Base-by-base conservation (phyloP, 2,888 invertebrate species). In the Catocala nupta region DNA sequence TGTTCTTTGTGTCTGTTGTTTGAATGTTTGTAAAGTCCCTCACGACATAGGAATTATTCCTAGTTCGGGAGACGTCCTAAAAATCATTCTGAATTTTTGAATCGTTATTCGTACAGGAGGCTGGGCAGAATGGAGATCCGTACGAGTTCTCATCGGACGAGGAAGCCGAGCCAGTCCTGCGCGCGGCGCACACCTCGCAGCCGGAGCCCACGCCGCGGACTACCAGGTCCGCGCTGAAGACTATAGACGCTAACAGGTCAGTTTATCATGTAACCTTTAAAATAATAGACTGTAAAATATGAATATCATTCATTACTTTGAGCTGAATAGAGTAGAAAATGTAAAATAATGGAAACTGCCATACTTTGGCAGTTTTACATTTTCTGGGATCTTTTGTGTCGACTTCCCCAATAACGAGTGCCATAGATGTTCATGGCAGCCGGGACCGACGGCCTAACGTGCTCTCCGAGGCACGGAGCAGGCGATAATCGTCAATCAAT, bases 61-160 rank as follows among this genome's bases (percentile, higher is more conserved):
- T 47, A 13, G 9, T 6, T 0, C 8, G 16, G 8, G 5, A 2
- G 13, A 33, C 8, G 36, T 36, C 1, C 3, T 36, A 7, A 36
- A 36, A 36, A 36, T 2, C 1, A 36, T 1, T 0, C 1, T 3
- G 1, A 5, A 10, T 13, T 1, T 45, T 16, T 16, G 25, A 25
- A 16, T 7, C 12, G 9, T 5, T 47, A 48, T 10, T 16, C 25
- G 11, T 39, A 7, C 48, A 55, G 48, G 16, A n/a, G 10, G 49
- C 33, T 33, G 71, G 11, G 57, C 77, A 2, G 59, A 73, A 39
- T 61, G 70, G 2, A 71, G 70, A 92, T 39, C 91, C 91, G 0
- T 93, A 92, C 80, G 84, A 88, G 65, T 92, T 87, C 81, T 90
- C 92, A 0, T 93, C 93, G 0, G 93, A 93, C 73, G 93, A 93